Conservation (phyloP, 1,140 invertebrate genomes). For the Tyrophagus putrescentiae region DNA sequence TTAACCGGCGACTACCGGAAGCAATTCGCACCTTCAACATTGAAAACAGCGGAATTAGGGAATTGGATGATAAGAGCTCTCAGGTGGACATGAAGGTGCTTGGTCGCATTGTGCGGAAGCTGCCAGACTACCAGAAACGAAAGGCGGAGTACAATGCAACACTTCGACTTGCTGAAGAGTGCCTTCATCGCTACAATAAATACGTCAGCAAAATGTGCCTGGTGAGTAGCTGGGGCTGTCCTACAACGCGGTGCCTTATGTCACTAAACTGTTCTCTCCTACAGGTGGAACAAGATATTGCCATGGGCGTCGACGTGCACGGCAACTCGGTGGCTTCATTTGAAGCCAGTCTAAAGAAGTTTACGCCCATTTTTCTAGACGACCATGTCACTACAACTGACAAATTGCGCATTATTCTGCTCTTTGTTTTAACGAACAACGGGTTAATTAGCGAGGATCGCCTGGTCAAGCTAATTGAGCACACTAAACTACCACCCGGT, state of each 20-base stretch:
- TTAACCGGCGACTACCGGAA: not conserved
- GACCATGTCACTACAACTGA: not conserved
- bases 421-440: not conserved
- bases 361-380: not conserved
- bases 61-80: not conserved
- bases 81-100: not conserved
- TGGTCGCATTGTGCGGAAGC: not conserved
- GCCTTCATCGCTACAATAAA: not conserved
- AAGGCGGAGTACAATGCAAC: not conserved
- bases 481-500: not conserved
- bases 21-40: not conserved
- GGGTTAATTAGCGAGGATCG: not conserved
- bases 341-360: not conserved
- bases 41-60: not conserved
- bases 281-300: conserved; percentile 11
- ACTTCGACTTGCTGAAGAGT: not conserved
- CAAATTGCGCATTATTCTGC: not conserved
- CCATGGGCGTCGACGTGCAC: not conserved
- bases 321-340: not conserved
- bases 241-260: too few relatives aligned
- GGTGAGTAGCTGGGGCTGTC: too few relatives aligned
- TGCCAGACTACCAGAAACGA: not conserved
- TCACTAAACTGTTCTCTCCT: too few relatives aligned
- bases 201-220: conserved; percentile 1
- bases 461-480: not conserved